Evolutionary conservation across 1,140 invertebrate species (phyloP), one percentile per base, ranked within the genome.

Genomic region (Heterodera carotae): DNA sequence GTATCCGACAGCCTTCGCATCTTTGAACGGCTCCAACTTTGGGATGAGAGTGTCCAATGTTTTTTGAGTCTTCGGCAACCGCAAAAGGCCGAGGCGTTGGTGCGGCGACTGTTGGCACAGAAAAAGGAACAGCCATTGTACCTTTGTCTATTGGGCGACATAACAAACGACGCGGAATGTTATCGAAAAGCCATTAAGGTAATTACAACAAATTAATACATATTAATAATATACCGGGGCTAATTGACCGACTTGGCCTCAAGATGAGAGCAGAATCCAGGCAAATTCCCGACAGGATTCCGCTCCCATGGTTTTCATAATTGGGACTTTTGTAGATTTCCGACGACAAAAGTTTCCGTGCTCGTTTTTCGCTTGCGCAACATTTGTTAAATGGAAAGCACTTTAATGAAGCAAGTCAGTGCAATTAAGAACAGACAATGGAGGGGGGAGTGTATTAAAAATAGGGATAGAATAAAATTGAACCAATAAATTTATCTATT

Each of bases 1-100:
- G 12, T 82, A 53, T 75, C 79, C 15, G 73, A 80, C 15, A 80
- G 80, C 66, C n/a, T 80, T 12, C n/a, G 27, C 27, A 80, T 81
- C n/a, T 80, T 64, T 34, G 79, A 80, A 53, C 34, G 27, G 25
- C 56, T 80, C 25, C 39, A 80, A 34, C 43, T 53, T n/a, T 80
- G 79, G 79, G 77, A 80, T 27, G 59, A 75, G 53, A 76, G 72
- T 36, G 79, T 80, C 5, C 34, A 68, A 29, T 80, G 79, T 36
- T 80, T 80, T 48, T 31, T 43, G 75, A 43, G 27, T 43, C 69
- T 77, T 18, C 43, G 56, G 2, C 79, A 80, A 69, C 29, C 59
- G 8, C 80, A 81, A 69, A 80, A 80, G 33, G 79, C 79, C 12
- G 79, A 80, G 67, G 29, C 5, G n/a, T 27, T 80, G 10, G 79